Conservation (phyloP, 2,797 vertebrate genomes). For the Mormyrops boulengeri region DNA sequence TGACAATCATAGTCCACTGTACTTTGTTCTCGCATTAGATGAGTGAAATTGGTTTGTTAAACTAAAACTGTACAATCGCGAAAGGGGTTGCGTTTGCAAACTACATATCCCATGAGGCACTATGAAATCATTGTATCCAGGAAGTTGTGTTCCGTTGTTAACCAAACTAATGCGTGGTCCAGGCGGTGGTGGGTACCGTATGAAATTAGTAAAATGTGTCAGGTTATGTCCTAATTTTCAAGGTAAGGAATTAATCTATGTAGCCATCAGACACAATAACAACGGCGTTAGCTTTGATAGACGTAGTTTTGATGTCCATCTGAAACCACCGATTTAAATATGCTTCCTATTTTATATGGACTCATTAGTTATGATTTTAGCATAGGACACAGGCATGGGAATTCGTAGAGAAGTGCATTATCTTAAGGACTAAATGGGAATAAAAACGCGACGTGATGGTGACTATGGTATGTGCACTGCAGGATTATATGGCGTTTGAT, state of each 20-base stretch:
- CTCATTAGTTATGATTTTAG: background rate
- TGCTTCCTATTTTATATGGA: background rate
- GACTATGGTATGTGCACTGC: background rate
- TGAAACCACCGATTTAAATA: background rate
- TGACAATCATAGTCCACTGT: background rate
- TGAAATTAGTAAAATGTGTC: conserved; percentile 25
- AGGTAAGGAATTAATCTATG: conserved; percentile 5
- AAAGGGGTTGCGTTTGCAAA: conserved; percentile 19
- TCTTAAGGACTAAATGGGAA: background rate
- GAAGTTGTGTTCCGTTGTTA: conserved; percentile 60
- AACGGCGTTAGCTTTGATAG: background rate
- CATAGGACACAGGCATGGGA: background rate
- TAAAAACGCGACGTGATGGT: background rate
- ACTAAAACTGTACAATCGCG: background rate
- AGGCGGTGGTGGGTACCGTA: background rate
- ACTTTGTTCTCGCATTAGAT: background rate
- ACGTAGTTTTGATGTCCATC: background rate
- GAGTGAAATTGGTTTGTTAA: background rate
- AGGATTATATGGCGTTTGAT: background rate
- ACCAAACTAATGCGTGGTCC: conserved; percentile 53
- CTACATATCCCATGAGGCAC: conserved; percentile 57
- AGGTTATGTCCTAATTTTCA: background rate
- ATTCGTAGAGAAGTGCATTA: background rate
- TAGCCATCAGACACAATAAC: background rate
- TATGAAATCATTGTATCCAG: conserved; percentile 54